phyloP scores from a whole-genome alignment of 2,797 vertebrate species.

The Sus cebifrons region DNA sequence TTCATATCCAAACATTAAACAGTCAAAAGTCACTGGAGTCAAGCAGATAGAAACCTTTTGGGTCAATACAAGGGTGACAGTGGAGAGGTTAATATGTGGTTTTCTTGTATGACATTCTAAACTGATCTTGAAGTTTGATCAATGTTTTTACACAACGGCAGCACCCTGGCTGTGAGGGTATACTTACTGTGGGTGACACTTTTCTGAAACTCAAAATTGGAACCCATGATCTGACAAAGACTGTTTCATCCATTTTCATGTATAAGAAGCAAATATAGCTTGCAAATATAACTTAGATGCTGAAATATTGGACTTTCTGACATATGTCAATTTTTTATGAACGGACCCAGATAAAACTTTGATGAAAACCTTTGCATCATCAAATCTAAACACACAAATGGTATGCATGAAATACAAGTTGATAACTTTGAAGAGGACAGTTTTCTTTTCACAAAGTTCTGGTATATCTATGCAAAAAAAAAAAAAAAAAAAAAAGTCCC shows the following conservation, averaged over 20 bases:
- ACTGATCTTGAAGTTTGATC: background rate
- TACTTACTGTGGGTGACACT: fast-evolving
- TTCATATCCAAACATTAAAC: background rate
- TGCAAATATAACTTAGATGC: background rate
- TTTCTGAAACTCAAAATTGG: constrained; percentile 21
- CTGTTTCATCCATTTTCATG: constrained; percentile 3
- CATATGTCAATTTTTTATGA: constrained; percentile 21
- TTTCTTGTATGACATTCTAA: background rate
- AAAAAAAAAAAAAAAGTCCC: background rate
- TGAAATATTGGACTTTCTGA: background rate
- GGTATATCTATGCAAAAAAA: background rate
- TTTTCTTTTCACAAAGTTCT: constrained; percentile 50
- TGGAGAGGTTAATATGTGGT: background rate
- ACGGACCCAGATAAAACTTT: constrained; percentile 1
- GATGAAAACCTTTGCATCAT: background rate
- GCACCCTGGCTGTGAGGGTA: background rate
- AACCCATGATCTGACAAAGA: background rate
- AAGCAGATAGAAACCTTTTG: background rate
- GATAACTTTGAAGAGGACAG: background rate
- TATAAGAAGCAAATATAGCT: background rate
- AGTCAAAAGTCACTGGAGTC: constrained; percentile 4
- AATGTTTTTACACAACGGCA: background rate
- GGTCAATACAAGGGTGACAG: background rate
- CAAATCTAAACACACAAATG: background rate
- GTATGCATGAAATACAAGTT: background rate